Evolutionary conservation across 2,888 invertebrate genomes (phyloP).

Genomic region (Halocaridina rubra): DNA sequence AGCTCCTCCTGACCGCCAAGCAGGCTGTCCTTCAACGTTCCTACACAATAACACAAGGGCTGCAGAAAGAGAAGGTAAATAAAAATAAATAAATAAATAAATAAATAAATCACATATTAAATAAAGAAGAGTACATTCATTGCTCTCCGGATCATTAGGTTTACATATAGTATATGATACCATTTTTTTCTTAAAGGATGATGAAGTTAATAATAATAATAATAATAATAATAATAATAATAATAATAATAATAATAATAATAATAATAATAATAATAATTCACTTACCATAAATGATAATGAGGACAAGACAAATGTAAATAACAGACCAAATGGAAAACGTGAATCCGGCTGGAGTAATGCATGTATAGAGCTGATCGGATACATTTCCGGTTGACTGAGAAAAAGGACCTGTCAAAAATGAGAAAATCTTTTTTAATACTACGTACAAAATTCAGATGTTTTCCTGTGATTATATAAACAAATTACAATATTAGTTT

Average conservation of each 20-base stretch:
- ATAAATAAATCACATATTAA: too few species aligned
- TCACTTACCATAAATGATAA: slow-evolving; percentile 53
- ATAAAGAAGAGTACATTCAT: too few species aligned
- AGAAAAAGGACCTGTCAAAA: slow-evolving; percentile 54
- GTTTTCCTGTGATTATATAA: too few species aligned
- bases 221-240: background rate
- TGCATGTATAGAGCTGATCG: slow-evolving; percentile 39
- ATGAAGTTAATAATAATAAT: background rate
- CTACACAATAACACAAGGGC: slow-evolving; percentile 32
- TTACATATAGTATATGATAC: too few species aligned
- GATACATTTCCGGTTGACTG: slow-evolving; percentile 62
- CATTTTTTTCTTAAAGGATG: too few species aligned
- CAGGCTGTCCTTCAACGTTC: background rate
- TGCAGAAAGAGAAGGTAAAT: too few species aligned
- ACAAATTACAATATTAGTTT: too few species aligned
- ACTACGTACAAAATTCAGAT: too few species aligned
- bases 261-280: background rate
- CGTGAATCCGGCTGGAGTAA: slow-evolving; percentile 63
- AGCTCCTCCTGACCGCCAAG: slow-evolving; percentile 35
- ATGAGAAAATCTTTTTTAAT: too few species aligned
- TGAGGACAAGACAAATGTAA: slow-evolving; percentile 57
- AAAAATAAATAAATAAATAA: too few species aligned
- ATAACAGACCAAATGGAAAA: slow-evolving; percentile 64
- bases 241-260: background rate
- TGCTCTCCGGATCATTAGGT: too few species aligned